Evolutionary conservation across 2,797 vertebrate genomes (phyloP).

Genomic region (Eutrigla gurnardus): DNA sequence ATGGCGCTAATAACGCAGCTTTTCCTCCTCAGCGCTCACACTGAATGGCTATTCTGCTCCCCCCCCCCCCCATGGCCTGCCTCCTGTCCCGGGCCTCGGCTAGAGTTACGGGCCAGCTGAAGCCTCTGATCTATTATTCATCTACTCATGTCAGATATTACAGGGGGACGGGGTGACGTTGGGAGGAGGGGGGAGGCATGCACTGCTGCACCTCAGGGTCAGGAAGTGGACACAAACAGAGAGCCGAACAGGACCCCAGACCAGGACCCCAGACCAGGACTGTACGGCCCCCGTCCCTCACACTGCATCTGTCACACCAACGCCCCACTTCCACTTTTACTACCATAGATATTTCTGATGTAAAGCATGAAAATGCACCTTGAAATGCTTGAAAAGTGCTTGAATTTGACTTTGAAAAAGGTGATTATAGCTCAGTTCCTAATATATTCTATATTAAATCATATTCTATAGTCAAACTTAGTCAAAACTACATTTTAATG

Average conservation of each 20-base stretch:
- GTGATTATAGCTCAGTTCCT: too few relatives aligned
- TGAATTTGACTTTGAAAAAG: too few relatives aligned
- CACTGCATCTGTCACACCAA: slow-evolving; percentile 32
- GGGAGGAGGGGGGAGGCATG: slow-evolving; percentile 4
- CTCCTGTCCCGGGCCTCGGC: slow-evolving; percentile 62
- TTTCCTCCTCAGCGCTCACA: slow-evolving; percentile 64
- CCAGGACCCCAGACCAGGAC: slow-evolving; percentile 23
- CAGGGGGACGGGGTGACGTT: slow-evolving; percentile 49
- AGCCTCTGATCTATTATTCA: slow-evolving; percentile 79
- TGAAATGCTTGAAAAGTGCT: too few relatives aligned
- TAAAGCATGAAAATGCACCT: too few relatives aligned
- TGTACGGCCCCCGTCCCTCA: slow-evolving; percentile 26
- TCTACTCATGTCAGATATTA: slow-evolving; percentile 75
- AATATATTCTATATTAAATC: too few relatives aligned
- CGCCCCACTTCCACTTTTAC: background rate
- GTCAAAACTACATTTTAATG: too few relatives aligned
- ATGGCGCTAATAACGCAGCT: slow-evolving; percentile 48
- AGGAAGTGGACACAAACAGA: slow-evolving; percentile 58
- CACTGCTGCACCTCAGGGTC: slow-evolving; percentile 53
- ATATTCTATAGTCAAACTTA: too few relatives aligned
- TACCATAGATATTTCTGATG: too few relatives aligned
- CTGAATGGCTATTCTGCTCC: slow-evolving; percentile 64
- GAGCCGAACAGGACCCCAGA: slow-evolving; percentile 23
- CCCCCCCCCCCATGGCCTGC: slow-evolving; percentile 36
- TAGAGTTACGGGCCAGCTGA: slow-evolving; percentile 70